phyloP scores from a whole-genome alignment of 2,797 vertebrate genomes.

The Peromyscus attwateri region DNA sequence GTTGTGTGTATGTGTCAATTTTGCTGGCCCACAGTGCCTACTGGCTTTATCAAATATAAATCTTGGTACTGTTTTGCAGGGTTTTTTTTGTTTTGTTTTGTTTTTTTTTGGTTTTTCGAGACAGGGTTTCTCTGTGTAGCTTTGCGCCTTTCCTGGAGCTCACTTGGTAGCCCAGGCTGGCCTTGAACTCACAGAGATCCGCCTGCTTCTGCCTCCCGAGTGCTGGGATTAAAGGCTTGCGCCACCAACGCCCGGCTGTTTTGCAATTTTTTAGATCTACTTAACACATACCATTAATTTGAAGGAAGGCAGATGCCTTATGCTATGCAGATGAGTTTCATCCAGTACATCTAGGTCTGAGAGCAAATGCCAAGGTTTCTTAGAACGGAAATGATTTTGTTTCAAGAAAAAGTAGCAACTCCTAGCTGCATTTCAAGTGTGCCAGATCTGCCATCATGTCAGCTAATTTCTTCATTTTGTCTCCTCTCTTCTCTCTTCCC shows the following conservation, averaged over 20 bases:
- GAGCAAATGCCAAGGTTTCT: not conserved
- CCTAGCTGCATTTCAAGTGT: not conserved
- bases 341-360: not conserved
- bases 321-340: not conserved
- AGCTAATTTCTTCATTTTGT: not conserved
- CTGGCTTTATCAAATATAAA: not conserved
- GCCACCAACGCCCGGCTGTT: no score
- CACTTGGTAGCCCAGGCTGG: no score
- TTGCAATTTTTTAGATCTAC: not conserved
- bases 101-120: no score
- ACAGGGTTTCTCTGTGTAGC: no score
- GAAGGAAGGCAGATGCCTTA: not conserved
- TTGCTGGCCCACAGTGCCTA: not conserved
- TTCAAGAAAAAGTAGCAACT: not conserved
- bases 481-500: not conserved
- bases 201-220: no score
- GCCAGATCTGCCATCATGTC: not conserved
- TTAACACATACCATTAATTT: not conserved
- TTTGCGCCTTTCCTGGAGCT: no score
- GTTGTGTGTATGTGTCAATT: not conserved
- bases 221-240: no score
- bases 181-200: no score
- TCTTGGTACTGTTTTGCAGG: not conserved
- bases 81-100: no score
- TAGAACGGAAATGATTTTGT: not conserved